A percentile compares a stretch with the other conserved stretches of the same genome.
phyloP scores from a whole-genome alignment of 2,113 vertebrate species.

The Alexandromys fortis region DNA sequence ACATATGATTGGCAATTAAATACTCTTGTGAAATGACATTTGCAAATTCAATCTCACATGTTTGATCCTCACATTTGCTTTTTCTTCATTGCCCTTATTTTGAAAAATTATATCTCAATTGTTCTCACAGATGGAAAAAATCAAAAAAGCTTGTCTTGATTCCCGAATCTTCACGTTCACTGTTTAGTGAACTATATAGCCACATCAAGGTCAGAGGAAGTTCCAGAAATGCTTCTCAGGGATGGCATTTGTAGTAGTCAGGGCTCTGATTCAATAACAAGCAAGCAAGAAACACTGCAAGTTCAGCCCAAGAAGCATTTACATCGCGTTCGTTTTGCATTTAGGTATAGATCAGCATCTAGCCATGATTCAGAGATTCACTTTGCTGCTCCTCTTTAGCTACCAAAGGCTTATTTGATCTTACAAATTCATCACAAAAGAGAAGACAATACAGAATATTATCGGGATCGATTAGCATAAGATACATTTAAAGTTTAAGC shows the following conservation, averaged over 20 bases:
- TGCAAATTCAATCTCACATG: not conserved
- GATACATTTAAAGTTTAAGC: not conserved
- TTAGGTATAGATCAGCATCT: not conserved
- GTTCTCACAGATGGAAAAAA: not conserved
- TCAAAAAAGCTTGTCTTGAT: not conserved
- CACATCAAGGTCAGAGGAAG: not conserved
- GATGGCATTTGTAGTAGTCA: not conserved
- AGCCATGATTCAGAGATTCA: constrained; percentile 11
- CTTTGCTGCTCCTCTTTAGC: constrained; percentile 24
- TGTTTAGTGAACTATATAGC: not conserved
- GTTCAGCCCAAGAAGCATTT: not conserved
- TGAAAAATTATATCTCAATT: not conserved
- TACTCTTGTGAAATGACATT: not conserved
- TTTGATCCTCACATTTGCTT: not conserved
- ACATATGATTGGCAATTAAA: not conserved
- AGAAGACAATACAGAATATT: not conserved
- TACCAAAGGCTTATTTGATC: not conserved
- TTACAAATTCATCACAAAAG: not conserved
- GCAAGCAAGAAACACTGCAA: not conserved
- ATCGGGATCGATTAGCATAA: not conserved
- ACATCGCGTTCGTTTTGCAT: not conserved
- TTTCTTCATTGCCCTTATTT: not conserved
- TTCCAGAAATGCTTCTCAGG: not conserved
- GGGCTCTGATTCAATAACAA: not conserved
- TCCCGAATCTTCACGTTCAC: not conserved